phyloP scores from a whole-genome alignment of 2,113 vertebrate species.

The Burhinus oedicnemus region DNA sequence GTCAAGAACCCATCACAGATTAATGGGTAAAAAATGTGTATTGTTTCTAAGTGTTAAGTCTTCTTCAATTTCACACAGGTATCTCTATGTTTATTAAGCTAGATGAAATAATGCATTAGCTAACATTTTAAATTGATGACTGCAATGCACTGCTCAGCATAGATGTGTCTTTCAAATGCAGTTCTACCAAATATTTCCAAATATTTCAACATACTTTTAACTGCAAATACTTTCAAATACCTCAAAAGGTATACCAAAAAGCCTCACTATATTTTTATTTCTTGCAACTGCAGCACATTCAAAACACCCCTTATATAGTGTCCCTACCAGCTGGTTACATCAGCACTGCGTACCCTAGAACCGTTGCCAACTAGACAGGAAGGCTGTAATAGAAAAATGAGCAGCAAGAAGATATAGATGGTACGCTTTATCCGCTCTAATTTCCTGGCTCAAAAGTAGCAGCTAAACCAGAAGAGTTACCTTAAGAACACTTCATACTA shows the following conservation, averaged over 20 bases:
- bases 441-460: neutral
- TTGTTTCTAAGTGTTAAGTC: neutral
- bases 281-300: neutral
- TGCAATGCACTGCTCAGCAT: neutral
- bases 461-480: neutral
- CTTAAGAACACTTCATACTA: neutral
- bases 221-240: neutral
- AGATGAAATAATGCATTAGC: neutral
- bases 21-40: neutral
- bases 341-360: neutral
- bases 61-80: neutral
- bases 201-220: neutral
- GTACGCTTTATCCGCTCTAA: neutral
- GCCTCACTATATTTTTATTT: neutral
- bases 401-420: neutral
- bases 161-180: neutral
- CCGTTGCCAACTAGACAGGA: neutral
- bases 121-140: neutral
- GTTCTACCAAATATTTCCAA: neutral
- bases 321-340: neutral
- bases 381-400: neutral
- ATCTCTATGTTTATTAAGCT: neutral
- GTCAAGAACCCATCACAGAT: neutral
- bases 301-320: neutral
- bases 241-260: neutral